Conservation (phyloP, 2,888 invertebrate genomes). For the Aleiodes testaceus region DNA sequence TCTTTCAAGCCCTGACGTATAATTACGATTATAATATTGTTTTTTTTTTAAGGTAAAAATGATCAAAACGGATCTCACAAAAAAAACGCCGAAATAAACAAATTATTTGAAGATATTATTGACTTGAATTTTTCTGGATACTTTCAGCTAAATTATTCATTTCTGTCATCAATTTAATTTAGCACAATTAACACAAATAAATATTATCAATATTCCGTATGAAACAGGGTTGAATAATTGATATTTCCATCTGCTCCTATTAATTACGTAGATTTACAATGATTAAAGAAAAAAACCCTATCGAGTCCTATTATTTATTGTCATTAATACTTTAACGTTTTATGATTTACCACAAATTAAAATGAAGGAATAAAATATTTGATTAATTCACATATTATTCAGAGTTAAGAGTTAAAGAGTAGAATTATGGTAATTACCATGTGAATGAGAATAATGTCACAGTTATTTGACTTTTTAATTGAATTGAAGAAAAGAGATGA, state of each 20-base stretch:
- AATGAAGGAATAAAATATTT: too few species aligned
- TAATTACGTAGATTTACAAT: not conserved
- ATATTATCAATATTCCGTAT: constrained; percentile 7
- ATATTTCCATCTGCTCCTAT: too few species aligned
- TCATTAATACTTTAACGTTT: constrained; percentile 13
- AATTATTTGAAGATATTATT: not conserved
- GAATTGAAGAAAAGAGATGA: not conserved
- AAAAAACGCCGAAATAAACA: not conserved
- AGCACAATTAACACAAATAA: too few species aligned
- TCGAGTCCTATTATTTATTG: constrained; percentile 29
- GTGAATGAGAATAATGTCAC: constrained; percentile 3
- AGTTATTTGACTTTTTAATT: constrained; percentile 1
- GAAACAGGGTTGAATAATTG: not conserved
- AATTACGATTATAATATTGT: constrained; percentile 5
- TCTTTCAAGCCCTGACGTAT: not conserved
- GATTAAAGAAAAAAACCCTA: not conserved
- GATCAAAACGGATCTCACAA: not conserved
- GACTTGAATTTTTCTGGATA: too few species aligned
- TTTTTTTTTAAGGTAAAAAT: not conserved
- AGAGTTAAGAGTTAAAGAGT: not conserved
- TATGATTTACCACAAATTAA: not conserved
- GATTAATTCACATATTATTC: too few species aligned
- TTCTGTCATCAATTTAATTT: too few species aligned
- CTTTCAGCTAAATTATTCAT: too few species aligned
- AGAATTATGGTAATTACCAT: not conserved